Evolutionary conservation across 2,888 invertebrate genomes (phyloP).

Genomic region (Epinotia demarniana): DNA sequence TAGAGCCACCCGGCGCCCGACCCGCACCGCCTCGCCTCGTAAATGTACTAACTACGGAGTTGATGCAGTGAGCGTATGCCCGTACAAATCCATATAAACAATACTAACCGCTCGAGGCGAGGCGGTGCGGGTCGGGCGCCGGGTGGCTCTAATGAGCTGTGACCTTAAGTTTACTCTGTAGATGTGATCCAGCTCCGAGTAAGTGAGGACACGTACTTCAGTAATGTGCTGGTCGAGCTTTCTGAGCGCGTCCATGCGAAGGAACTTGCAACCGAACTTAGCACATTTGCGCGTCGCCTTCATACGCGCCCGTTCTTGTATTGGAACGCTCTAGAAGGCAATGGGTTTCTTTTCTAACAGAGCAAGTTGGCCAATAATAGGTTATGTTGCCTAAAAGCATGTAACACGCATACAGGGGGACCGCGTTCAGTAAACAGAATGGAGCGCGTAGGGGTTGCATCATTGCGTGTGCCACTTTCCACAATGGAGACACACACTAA

Average conservation of each 20-base stretch:
- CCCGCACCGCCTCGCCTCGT: no score
- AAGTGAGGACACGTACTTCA: slow-evolving; percentile 64
- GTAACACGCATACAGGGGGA: not conserved
- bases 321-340: slow-evolving; percentile 86
- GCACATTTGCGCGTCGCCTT: slow-evolving; percentile 93
- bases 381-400: slow-evolving; percentile 49
- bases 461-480: not conserved
- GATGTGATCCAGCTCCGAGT: slow-evolving; percentile 28
- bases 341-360: slow-evolving; percentile 14
- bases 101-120: no score
- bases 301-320: slow-evolving; percentile 93
- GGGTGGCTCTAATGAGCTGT: no score
- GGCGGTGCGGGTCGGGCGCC: no score
- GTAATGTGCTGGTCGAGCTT: slow-evolving; percentile 72
- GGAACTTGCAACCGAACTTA: slow-evolving; percentile 88
- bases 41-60: no score
- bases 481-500: not conserved
- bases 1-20: no score
- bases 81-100: no score
- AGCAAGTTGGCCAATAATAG: slow-evolving; percentile 54
- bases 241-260: slow-evolving; percentile 72
- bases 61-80: no score
- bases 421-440: not conserved
- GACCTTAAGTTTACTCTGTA: slow-evolving; percentile 4
- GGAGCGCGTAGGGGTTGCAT: not conserved